phyloP scores from a whole-genome alignment of 2,888 invertebrate species.

The Drosophila longiperda region DNA sequence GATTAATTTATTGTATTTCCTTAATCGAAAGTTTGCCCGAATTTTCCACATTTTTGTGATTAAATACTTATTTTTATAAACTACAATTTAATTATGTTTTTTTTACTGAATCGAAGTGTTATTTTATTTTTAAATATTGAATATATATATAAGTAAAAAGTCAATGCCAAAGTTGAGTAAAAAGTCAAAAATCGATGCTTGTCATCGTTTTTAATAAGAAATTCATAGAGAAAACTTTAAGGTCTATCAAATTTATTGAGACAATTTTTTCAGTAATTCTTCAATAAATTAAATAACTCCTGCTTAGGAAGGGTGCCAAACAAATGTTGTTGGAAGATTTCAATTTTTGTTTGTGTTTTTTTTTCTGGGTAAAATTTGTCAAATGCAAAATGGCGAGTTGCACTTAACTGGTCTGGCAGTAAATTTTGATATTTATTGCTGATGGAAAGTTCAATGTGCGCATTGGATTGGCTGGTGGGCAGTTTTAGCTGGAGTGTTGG shows the following conservation, averaged over 20 bases:
- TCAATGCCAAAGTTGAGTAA: too few species aligned
- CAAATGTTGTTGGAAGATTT: constrained; percentile 20
- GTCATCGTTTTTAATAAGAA: background rate
- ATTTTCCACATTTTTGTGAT: background rate
- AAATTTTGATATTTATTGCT: constrained; percentile 62
- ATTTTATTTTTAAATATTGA: background rate
- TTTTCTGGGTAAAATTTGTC: constrained; percentile 59
- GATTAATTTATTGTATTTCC: background rate
- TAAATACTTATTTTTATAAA: background rate
- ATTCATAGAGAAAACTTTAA: background rate
- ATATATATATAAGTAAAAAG: background rate
- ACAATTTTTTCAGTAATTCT: background rate
- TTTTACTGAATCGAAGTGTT: background rate
- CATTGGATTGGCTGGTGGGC: constrained; percentile 37
- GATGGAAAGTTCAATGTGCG: constrained; percentile 72
- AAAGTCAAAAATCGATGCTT: background rate
- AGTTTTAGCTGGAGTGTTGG: constrained; percentile 52
- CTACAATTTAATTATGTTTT: background rate
- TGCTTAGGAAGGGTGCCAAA: background rate
- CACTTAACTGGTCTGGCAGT: constrained; percentile 67
- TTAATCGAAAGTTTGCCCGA: background rate
- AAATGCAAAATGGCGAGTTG: constrained; percentile 65
- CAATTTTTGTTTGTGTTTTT: background rate
- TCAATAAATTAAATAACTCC: background rate
- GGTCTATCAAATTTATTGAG: too few species aligned